Evolutionary conservation across 2,888 invertebrate genomes (phyloP).

Genomic region (Brachypalpus laphriformis): DNA sequence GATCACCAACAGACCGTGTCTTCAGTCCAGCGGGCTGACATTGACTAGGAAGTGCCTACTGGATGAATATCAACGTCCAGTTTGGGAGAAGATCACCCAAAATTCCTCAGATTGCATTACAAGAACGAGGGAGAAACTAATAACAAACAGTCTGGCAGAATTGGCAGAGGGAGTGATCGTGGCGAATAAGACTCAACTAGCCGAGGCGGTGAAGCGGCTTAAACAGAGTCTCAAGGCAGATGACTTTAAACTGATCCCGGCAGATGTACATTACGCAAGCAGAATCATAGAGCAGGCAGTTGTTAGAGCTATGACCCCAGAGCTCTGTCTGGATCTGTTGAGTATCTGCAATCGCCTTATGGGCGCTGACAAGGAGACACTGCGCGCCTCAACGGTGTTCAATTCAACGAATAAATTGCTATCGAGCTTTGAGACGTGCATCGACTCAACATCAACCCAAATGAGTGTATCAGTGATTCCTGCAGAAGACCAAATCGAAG

Average conservation of each 20-base stretch:
- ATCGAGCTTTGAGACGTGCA: conserved; percentile 85
- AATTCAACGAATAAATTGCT: conserved; percentile 87
- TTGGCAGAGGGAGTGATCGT: conserved; percentile 74
- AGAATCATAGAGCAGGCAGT: conserved; percentile 77
- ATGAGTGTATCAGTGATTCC: neutral
- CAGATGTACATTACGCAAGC: conserved; percentile 85
- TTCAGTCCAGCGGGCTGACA: conserved; percentile 85
- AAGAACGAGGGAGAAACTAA: conserved; percentile 68
- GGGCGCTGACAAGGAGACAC: conserved; percentile 81
- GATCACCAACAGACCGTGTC: conserved; percentile 81
- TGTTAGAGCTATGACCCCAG: conserved; percentile 58
- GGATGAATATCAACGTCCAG: conserved; percentile 81
- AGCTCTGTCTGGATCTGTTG: conserved; percentile 76
- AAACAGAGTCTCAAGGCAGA: conserved; percentile 19
- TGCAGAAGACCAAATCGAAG: conserved; percentile 61
- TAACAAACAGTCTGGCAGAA: conserved; percentile 76
- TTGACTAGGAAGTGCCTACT: conserved; percentile 85
- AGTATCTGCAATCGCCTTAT: conserved; percentile 84
- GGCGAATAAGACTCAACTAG: neutral
- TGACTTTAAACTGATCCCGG: conserved; percentile 83
- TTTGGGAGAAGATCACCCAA: conserved; percentile 83
- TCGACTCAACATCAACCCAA: conserved; percentile 80
- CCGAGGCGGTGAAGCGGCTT: conserved; percentile 23
- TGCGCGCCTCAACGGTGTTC: conserved; percentile 81
- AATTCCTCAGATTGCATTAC: conserved; percentile 75